Conservation (phyloP, 37 sponge, comb jelly and placozoan species). For the Eunapius fragilis region DNA sequence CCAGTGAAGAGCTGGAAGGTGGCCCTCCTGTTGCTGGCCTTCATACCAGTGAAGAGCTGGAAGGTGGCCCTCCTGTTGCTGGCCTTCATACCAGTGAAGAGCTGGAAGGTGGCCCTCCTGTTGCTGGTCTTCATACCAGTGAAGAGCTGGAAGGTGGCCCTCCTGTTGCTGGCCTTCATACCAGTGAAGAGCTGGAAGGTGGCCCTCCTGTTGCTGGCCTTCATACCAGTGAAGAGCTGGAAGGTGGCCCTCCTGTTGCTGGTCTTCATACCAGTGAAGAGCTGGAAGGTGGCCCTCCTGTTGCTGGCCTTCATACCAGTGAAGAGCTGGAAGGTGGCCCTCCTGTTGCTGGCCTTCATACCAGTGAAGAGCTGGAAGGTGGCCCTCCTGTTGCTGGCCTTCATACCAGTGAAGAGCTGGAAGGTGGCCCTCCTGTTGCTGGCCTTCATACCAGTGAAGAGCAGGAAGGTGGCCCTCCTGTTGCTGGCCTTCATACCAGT, state of each 20-base stretch:
- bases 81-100: slow-evolving; percentile 46
- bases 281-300: slow-evolving; percentile 62
- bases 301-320: slow-evolving; percentile 57
- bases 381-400: slow-evolving; percentile 59
- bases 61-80: slow-evolving; percentile 68
- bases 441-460: slow-evolving; percentile 46
- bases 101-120: slow-evolving; percentile 62
- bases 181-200: slow-evolving; percentile 58
- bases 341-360: slow-evolving; percentile 60
- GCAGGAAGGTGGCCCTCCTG: slow-evolving; percentile 61
- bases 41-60: slow-evolving; percentile 55
- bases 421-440: slow-evolving; percentile 68
- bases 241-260: slow-evolving; percentile 68
- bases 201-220: slow-evolving; percentile 59
- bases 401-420: slow-evolving; percentile 55
- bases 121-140: slow-evolving; percentile 59
- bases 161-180: slow-evolving; percentile 60
- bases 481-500: slow-evolving; percentile 57
- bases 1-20: slow-evolving; percentile 58
- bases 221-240: slow-evolving; percentile 55
- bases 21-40: slow-evolving; percentile 59
- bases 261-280: slow-evolving; percentile 48
- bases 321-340: slow-evolving; percentile 56
- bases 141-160: slow-evolving; percentile 56
- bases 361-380: slow-evolving; percentile 58